Conservation (phyloP, 2,888 invertebrate species). For the Drosophila antonietae region DNA sequence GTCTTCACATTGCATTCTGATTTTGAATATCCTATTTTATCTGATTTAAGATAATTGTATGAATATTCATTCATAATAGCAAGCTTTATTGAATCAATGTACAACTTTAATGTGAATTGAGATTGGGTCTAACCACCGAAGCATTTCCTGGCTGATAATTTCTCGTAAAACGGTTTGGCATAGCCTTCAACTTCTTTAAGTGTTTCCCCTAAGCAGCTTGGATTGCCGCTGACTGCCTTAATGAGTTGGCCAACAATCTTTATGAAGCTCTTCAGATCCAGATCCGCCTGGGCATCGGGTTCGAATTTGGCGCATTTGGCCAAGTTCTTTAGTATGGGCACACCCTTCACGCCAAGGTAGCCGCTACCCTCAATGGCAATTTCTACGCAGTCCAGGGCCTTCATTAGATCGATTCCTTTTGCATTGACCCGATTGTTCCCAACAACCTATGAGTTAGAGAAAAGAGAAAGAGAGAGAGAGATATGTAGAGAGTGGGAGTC, state of each 20-base stretch:
- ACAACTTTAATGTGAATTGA: not conserved
- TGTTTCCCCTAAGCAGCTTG: not conserved
- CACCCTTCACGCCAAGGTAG: not conserved
- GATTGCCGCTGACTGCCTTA: not conserved
- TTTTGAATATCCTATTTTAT: too few species aligned
- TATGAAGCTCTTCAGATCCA: not conserved
- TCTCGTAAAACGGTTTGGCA: not conserved
- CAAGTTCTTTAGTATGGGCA: not conserved
- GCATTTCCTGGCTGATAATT: not conserved
- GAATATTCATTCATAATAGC: too few species aligned
- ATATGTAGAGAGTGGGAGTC: not conserved
- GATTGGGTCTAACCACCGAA: not conserved
- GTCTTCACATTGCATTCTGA: too few species aligned
- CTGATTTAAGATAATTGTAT: too few species aligned
- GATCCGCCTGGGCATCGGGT: not conserved
- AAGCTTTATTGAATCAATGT: not conserved
- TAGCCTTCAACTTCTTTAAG: not conserved
- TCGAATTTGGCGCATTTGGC: not conserved
- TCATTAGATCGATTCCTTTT: not conserved
- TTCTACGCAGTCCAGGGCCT: not conserved
- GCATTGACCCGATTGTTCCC: not conserved
- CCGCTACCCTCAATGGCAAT: not conserved
- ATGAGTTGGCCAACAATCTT: not conserved
- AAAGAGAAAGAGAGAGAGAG: not conserved
- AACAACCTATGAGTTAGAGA: not conserved